These are phyloP conservation scores for Hemiscyllium ocellatum DNA, from an alignment of 2,113 vertebrate genomes.

Conservation along the genomic window DNA sequence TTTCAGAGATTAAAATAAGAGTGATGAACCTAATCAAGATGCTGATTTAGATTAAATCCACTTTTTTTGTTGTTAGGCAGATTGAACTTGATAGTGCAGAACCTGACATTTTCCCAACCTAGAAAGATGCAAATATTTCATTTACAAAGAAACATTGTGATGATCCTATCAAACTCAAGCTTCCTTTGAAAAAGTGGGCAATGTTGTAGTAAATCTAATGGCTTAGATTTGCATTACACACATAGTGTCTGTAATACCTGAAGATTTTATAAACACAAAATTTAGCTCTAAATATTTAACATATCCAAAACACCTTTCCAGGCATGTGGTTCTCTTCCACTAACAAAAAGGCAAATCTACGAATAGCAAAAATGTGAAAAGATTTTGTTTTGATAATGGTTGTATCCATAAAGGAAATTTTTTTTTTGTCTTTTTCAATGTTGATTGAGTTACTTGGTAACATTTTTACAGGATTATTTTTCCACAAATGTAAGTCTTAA, in stretches of 20 bases:
- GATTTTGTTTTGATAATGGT: not conserved
- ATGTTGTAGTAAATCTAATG: not conserved
- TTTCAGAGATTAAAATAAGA: conserved; percentile 30
- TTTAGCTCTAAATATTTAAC: not conserved
- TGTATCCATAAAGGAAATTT: not conserved
- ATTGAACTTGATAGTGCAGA: not conserved
- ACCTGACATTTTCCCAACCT: conserved; percentile 13
- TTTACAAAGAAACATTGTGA: not conserved
- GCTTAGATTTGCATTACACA: not conserved
- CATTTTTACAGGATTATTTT: not conserved
- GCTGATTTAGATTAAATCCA: conserved; percentile 26
- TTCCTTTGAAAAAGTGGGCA: not conserved
- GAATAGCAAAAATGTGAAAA: not conserved
- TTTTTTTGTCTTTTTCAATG: not conserved
- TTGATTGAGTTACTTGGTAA: not conserved
- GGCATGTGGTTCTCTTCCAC: not conserved
- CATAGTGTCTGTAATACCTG: no score
- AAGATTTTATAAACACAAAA: not conserved
- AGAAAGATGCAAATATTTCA: not conserved
- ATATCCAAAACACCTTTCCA: not conserved
- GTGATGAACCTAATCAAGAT: conserved; percentile 19
- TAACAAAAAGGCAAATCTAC: not conserved
- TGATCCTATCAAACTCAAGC: not conserved
- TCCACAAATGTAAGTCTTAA: not conserved
- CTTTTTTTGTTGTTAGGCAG: conserved; percentile 4